phyloP scores from a whole-genome alignment of 2,113 vertebrate species.

The Pseudorasbora parva region DNA sequence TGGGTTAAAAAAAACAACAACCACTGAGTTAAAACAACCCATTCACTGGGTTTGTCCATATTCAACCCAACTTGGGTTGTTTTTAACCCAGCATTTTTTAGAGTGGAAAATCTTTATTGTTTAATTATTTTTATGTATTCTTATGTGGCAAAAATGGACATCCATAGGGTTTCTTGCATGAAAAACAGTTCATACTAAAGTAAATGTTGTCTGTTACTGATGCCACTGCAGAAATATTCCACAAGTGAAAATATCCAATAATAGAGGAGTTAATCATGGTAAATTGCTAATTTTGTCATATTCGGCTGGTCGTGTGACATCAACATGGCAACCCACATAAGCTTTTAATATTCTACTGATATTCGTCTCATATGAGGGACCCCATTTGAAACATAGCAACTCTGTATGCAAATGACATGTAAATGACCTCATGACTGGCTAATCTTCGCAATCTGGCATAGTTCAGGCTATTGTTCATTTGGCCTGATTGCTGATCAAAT shows the following conservation, averaged over 20 bases:
- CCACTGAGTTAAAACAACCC: no score
- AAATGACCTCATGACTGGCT: not conserved
- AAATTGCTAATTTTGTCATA: no score
- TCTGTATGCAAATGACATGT: not conserved
- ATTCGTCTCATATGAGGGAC: not conserved
- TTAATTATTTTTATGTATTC: no score
- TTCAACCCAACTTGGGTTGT: no score
- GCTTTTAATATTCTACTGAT: not conserved
- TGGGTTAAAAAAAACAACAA: no score
- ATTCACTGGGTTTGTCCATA: no score
- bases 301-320: not conserved
- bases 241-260: no score
- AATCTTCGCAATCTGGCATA: not conserved
- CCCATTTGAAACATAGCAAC: not conserved
- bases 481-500: not conserved
- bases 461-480: not conserved
- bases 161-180: not conserved
- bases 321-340: not conserved
- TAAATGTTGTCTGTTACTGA: not conserved
- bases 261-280: no score
- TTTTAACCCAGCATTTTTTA: no score
- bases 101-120: no score
- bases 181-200: not conserved
- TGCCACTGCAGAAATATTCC: no score
- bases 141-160: not conserved